Evolutionary conservation across 2,797 vertebrate genomes (phyloP).

Genomic region (Remorina albescens): DNA sequence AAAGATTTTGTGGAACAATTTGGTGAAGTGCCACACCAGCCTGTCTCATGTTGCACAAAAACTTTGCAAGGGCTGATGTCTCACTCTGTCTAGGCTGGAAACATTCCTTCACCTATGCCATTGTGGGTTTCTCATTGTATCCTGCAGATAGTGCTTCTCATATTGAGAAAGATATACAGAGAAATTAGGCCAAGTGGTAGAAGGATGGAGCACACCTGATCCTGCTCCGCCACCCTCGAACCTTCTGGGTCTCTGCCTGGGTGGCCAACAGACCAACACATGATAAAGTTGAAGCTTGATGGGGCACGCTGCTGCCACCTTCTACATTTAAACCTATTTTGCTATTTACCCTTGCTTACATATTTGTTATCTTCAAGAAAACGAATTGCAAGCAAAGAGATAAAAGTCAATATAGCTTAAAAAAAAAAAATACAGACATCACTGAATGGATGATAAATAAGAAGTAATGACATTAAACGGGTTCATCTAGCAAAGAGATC

Average conservation of each 20-base stretch:
- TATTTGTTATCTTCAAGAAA: conserved; percentile 35
- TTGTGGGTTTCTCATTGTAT: conserved; percentile 46
- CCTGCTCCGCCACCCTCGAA: conserved; percentile 44
- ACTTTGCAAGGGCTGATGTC: conserved; percentile 62
- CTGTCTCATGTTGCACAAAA: conserved; percentile 79
- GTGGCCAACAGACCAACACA: conserved; percentile 64
- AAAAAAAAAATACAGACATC: neutral
- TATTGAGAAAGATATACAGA: conserved; percentile 50
- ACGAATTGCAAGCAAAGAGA: conserved; percentile 28
- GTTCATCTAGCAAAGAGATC: conserved; percentile 14
- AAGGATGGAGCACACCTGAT: conserved; percentile 66
- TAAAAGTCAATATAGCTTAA: neutral
- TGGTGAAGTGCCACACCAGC: conserved; percentile 79
- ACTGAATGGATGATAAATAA: conserved; percentile 23
- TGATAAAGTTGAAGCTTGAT: conserved; percentile 11
- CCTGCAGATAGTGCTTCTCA: conserved; percentile 24
- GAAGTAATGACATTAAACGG: conserved; percentile 21
- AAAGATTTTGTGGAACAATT: conserved; percentile 85
- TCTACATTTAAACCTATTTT: conserved; percentile 52
- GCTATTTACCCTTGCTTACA: too few relatives aligned
- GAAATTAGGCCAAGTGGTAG: conserved; percentile 57
- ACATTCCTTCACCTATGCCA: conserved; percentile 65
- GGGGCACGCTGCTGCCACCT: conserved; percentile 46
- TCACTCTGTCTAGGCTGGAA: conserved; percentile 54
- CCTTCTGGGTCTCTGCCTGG: conserved; percentile 64